Evolutionary conservation across 2,888 invertebrate genomes (phyloP).

Genomic region (Nebria brevicollis): DNA sequence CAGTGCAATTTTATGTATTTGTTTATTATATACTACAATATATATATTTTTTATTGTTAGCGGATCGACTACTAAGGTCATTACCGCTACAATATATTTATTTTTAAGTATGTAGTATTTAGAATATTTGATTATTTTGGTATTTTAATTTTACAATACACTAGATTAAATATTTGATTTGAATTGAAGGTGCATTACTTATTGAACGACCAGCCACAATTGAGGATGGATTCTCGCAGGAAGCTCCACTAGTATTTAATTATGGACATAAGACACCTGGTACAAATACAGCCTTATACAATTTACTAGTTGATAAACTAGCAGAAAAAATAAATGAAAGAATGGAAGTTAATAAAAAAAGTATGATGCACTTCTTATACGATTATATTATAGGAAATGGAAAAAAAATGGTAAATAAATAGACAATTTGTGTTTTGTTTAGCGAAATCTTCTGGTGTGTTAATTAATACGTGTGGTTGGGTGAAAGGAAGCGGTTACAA

Average conservation of each 20-base stretch:
- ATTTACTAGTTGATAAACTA: constrained; percentile 82
- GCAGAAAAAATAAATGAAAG: constrained; percentile 87
- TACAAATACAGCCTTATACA: constrained; percentile 84
- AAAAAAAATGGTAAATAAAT: not conserved
- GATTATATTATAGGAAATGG: not conserved
- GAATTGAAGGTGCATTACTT: constrained; percentile 75
- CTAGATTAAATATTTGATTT: constrained; percentile 24
- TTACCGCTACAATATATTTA: too few species aligned
- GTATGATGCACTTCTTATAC: too few species aligned
- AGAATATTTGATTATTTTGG: too few species aligned
- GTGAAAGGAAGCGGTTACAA: constrained; percentile 92
- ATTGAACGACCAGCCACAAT: constrained; percentile 94
- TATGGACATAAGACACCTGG: constrained; percentile 86
- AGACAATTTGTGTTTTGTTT: constrained; percentile 54
- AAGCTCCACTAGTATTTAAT: constrained; percentile 92
- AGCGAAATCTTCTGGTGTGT: constrained; percentile 88
- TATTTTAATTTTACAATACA: not conserved
- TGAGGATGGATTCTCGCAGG: constrained; percentile 94
- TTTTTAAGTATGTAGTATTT: too few species aligned
- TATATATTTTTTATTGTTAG: too few species aligned
- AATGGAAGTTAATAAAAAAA: constrained; percentile 87
- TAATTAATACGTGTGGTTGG: constrained; percentile 99
- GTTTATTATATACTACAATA: too few species aligned
- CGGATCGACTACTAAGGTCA: too few species aligned
- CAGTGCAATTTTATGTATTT: too few species aligned